Evolutionary conservation across 2,888 invertebrate species (phyloP).

Genomic region (Rotaria sp.): DNA sequence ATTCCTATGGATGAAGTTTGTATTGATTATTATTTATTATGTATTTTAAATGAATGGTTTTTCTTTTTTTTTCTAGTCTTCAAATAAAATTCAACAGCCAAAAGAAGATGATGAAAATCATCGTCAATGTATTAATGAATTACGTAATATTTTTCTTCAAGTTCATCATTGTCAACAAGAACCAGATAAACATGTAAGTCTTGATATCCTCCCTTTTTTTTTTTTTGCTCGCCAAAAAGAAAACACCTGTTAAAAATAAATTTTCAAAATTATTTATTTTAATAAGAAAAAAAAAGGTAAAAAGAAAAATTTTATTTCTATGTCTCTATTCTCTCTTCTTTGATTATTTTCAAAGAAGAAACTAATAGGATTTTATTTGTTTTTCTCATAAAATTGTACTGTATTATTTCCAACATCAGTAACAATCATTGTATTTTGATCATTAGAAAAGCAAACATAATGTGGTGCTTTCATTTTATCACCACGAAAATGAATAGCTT

Average conservation of each 20-base stretch:
- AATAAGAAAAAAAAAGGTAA: too few relatives aligned
- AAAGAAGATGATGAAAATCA: conserved; percentile 3
- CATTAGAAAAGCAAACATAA: not conserved
- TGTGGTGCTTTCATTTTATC: conserved; percentile 11
- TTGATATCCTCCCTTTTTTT: too few relatives aligned
- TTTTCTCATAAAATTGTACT: conserved; percentile 10
- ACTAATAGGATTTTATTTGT: not conserved
- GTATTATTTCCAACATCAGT: conserved; percentile 11
- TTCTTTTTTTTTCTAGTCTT: not conserved
- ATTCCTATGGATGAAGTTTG: not conserved
- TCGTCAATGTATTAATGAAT: not conserved
- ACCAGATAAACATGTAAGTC: not conserved
- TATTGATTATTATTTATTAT: not conserved
- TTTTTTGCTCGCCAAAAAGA: too few relatives aligned
- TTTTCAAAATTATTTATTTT: too few relatives aligned
- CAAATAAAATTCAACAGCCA: not conserved
- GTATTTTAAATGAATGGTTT: not conserved
- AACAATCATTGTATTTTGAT: not conserved
- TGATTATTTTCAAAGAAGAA: too few relatives aligned
- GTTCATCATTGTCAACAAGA: not conserved
- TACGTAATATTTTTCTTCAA: not conserved
- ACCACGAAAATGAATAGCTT: not conserved
- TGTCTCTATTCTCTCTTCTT: too few relatives aligned
- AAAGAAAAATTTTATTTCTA: too few relatives aligned
- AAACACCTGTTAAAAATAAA: too few relatives aligned